A percentile compares a stretch with the other conserved stretches of the same genome.
These are phyloP conservation scores for Bursaphelenchus okinawaensis DNA, from an alignment of 2,888 invertebrate species.

Conservation along the genomic window DNA sequence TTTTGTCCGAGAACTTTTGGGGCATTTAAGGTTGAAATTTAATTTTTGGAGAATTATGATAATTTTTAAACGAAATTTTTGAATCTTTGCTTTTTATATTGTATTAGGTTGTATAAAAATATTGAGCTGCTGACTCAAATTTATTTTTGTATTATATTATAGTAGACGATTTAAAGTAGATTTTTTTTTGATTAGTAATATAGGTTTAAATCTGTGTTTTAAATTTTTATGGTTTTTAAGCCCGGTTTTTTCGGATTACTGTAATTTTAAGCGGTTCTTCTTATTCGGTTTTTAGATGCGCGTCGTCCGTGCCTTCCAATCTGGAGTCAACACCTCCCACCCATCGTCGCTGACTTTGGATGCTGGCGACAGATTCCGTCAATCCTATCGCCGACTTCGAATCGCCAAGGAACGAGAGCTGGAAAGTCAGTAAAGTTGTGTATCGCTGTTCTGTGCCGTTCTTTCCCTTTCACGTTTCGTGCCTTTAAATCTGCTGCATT, in stretches of 20 bases:
- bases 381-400: conserved; percentile 49
- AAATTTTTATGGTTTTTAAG: neutral
- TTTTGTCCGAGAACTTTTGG: no score
- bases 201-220: neutral
- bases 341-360: conserved; percentile 52
- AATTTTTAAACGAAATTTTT: no score
- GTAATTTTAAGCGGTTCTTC: neutral
- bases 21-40: no score
- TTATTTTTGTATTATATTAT: no score
- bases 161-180: no score
- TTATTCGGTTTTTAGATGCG: conserved; percentile 51
- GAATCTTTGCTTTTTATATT: no score
- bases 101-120: no score
- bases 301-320: conserved; percentile 55
- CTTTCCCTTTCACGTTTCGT: neutral
- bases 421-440: conserved; percentile 42
- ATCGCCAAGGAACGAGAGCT: conserved; percentile 54
- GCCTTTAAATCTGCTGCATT: no score
- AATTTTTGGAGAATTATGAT: no score
- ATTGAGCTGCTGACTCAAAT: no score
- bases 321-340: conserved; percentile 43
- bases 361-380: conserved; percentile 53
- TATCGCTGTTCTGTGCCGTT: neutral
- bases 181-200: no score
- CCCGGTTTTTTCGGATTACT: neutral